A percentile compares a stretch with the other conserved stretches of the same genome.
Conservation (phyloP, 2,888 invertebrate genomes). For the Heliconius ismenius region DNA sequence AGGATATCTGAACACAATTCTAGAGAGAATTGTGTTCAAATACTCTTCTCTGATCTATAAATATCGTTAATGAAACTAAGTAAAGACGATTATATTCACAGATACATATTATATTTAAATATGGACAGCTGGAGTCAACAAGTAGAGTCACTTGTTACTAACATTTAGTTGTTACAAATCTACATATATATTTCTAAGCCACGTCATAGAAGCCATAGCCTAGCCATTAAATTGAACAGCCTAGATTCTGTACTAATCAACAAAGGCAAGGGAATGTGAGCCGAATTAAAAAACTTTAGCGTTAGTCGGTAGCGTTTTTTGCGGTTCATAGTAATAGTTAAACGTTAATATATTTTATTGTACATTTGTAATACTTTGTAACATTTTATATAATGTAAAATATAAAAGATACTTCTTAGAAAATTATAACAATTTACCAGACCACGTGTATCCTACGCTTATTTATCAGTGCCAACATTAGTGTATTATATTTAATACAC, state of each 20-base stretch:
- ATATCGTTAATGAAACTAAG: neutral
- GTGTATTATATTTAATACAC: neutral
- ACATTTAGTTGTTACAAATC: neutral
- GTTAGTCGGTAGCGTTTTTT: too few species aligned
- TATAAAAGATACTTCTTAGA: neutral
- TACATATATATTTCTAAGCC: neutral
- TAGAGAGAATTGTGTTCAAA: too few species aligned
- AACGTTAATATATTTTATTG: neutral
- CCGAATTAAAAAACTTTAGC: neutral
- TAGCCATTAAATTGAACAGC: too few species aligned
- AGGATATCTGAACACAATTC: too few species aligned
- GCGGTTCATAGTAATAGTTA: too few species aligned
- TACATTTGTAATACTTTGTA: neutral
- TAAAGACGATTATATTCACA: neutral
- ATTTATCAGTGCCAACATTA: neutral
- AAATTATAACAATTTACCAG: neutral
- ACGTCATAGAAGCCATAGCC: neutral
- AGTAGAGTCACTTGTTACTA: neutral
- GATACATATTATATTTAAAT: too few species aligned
- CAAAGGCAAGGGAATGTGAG: neutral
- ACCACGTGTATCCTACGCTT: constrained; percentile 4
- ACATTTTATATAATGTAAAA: too few species aligned
- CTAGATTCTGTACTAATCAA: too few species aligned
- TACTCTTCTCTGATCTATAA: too few species aligned
- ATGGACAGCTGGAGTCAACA: neutral